Evolutionary conservation across 2,113 vertebrate species (phyloP), one percentile per base, ranked within the genome.

Genomic region (Hippocampus mohnikei): DNA sequence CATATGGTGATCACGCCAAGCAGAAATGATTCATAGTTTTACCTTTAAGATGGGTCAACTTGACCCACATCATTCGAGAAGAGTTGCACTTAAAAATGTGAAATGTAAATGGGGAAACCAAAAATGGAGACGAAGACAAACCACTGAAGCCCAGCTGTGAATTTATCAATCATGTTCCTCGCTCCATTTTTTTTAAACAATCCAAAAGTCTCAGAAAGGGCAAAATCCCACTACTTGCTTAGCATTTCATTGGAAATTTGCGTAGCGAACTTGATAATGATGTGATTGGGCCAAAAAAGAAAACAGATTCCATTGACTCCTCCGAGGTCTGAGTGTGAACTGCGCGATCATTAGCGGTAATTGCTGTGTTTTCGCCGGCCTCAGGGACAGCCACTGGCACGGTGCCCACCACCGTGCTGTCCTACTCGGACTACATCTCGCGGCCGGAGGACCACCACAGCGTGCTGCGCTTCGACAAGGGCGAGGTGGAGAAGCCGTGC

Each of bases 371-470:
- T 56, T 2, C 73, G 20, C 62, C 65, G 69, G 21, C 69, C 27
- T 64, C 82, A 98, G 96, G 92, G 67, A 93, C 95, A 1, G 96
- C 96, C 40, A 91, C 92, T 8, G 96, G 96, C 75, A 98, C 96
- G 0, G 78, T 94, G 71, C 95, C 95, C 37, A 93, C 92, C 21
- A 94, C 90, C 0, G 96, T 98, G 6, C 91, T 98, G 56, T 98
- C 96, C 66, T 98, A 95, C 84, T 98, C 96, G 0, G 96, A 98
- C 88, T 98, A 97, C 91, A 98, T 98, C 88, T 96, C 96, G 65
- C 90, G 96, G 66, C 93, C 94, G 0, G 96, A 98, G 83, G 95
- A 98, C 73, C 96, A 97, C 87, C 94, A 83, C 91, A 96, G 96
- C 21, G 6, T 97, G n/a, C 71, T 98, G n/a, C 94, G 93, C 48